Evolutionary conservation across 2,888 invertebrate species (phyloP), one percentile per base, ranked within the genome.

Genomic region (Cremastinae sp.): DNA sequence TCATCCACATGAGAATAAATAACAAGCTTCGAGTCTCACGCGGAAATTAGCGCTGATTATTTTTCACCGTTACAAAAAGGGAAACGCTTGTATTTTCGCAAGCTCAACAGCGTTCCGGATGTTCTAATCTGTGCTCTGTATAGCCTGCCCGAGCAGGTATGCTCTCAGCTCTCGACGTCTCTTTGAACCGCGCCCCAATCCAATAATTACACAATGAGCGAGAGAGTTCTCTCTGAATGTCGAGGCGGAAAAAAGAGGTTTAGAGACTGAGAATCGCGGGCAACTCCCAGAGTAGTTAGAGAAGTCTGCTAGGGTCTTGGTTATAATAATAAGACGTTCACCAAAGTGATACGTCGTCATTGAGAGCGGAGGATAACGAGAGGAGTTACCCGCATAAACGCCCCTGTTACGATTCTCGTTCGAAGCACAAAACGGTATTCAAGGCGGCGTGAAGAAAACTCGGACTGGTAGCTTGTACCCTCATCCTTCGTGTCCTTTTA

Each of bases 271-370:
- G 28, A 28, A 55, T n/a, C 39, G 41, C n/a, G 22, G n/a, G n/a
- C 16, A 10, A 20, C 47, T 47, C 58, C 69, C 53, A 55, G 9
- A 22, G 73, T 83, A 84, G 84, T 83, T 82, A 82, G 79, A 80
- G 81, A 79, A 79, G 77, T 79, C 83, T 81, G 75, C 74, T 53
- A 83, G 78, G 68, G 10, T 18, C 47, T 16, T 59, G 9, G 20
- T 58, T 70, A 47, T 59, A 55, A 28, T 69, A 61, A 49, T n/a
- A n/a, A 68, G 39, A 49, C 14, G 39, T 20, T 59, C 62, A 45
- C 51, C 62, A 53, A 72, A 72, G 59, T 41, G 69, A 71, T 56
- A 62, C 49, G 49, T 20, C 22, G 28, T 37, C 61, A 37, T 55
- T 58, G 43, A 37, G 22, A 7, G 56, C 49, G 37, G n/a, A 35